Evolutionary conservation across 2,113 vertebrate genomes (phyloP).

Genomic region (Micronycteris hirsuta): DNA sequence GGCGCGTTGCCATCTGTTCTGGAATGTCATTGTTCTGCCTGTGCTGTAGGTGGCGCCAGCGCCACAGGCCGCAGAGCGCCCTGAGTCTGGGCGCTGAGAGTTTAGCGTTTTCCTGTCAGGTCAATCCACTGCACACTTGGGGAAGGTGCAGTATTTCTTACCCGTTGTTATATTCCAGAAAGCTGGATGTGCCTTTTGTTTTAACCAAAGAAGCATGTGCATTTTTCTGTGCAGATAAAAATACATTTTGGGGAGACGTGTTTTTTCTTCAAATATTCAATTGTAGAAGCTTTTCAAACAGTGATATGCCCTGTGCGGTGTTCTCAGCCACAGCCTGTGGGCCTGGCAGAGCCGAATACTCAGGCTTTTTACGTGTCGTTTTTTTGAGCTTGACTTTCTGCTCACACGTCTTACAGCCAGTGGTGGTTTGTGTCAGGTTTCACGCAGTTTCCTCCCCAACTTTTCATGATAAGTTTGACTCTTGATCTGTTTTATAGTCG

Average conservation of each 20-base stretch:
- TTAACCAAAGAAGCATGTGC: neutral
- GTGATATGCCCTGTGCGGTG: neutral
- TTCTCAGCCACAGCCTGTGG: neutral
- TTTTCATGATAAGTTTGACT: neutral
- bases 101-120: neutral
- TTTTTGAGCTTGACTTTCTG: neutral
- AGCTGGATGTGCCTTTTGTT: neutral
- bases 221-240: neutral
- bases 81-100: neutral
- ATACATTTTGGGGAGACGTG: fast-evolving
- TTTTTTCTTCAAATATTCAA: neutral
- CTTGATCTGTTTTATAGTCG: neutral
- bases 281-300: neutral
- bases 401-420: neutral
- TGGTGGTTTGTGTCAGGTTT: neutral
- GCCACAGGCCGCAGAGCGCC: fast-evolving
- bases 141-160: neutral
- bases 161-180: neutral
- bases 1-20: too few relatives aligned
- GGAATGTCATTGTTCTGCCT: neutral
- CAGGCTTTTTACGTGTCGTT: neutral
- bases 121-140: neutral
- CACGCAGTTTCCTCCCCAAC: neutral
- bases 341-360: neutral
- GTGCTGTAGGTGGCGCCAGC: too few relatives aligned